A percentile compares a stretch with the other conserved stretches of the same genome.
phyloP scores from a whole-genome alignment of 2,888 invertebrate genomes.

The Exocentrus adspersus region DNA sequence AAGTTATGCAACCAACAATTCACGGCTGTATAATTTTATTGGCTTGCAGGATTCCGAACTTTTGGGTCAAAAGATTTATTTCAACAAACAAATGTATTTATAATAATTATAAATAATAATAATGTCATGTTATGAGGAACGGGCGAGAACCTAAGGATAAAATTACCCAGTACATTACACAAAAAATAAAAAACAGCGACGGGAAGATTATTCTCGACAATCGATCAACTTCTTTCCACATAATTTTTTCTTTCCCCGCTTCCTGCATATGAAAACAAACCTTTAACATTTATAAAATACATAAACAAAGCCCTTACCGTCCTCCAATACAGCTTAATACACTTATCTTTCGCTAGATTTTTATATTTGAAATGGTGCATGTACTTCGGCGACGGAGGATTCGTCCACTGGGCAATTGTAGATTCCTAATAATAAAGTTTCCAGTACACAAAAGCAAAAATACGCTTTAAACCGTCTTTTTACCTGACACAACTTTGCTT shows the following conservation, averaged over 20 bases:
- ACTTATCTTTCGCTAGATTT: slow-evolving; percentile 33
- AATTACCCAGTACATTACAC: slow-evolving; percentile 82
- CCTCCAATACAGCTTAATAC: slow-evolving; percentile 53
- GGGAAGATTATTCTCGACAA: slow-evolving; percentile 82
- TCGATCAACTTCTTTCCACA: slow-evolving; percentile 83
- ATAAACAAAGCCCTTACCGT: slow-evolving; percentile 49
- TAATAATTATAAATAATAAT: neutral
- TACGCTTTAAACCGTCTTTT: too few relatives aligned
- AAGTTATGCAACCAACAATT: too few relatives aligned
- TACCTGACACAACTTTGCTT: slow-evolving; percentile 5
- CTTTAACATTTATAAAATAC: too few relatives aligned
- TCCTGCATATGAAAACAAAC: slow-evolving; percentile 58
- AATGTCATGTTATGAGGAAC: neutral
- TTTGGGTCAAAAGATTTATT: too few relatives aligned
- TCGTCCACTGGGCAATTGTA: slow-evolving; percentile 54
- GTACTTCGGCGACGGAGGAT: slow-evolving; percentile 35
- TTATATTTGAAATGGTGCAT: slow-evolving; percentile 35
- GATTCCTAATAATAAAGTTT: slow-evolving; percentile 49
- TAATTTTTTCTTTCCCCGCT: slow-evolving; percentile 76
- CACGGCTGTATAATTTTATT: too few relatives aligned
- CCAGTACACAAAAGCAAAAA: too few relatives aligned
- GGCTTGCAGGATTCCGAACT: too few relatives aligned
- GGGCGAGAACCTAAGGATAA: slow-evolving; percentile 66
- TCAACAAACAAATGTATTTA: neutral
- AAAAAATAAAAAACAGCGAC: slow-evolving; percentile 79